Percentiles rank a stretch among this genome's conserved stretches.
Conservation (phyloP, 2,113 vertebrate genomes). For the Malurus melanocephalus region DNA sequence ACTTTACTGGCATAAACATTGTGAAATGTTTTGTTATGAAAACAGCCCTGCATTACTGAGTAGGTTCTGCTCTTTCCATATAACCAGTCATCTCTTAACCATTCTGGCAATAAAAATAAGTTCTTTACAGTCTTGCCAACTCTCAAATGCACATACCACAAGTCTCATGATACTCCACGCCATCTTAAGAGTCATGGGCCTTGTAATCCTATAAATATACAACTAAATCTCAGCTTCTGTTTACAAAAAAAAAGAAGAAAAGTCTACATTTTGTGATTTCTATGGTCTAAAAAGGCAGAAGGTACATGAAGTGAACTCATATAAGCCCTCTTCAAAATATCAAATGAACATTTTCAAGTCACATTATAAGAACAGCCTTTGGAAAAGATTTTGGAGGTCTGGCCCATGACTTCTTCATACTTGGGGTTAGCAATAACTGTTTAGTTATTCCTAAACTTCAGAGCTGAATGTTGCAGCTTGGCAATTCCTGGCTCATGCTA, state of each 20-base stretch:
- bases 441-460: background rate
- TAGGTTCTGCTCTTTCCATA: background rate
- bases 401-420: background rate
- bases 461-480: background rate
- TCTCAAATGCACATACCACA: slow-evolving; percentile 12
- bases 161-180: slow-evolving; percentile 15
- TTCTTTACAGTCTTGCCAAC: slow-evolving; percentile 24
- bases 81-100: background rate
- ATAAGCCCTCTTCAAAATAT: background rate
- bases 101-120: slow-evolving; percentile 8
- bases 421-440: background rate
- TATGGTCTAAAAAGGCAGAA: slow-evolving; percentile 31
- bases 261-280: background rate
- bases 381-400: background rate
- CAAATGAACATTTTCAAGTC: background rate
- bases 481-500: background rate
- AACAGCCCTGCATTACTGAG: background rate
- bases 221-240: slow-evolving; percentile 10
- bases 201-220: slow-evolving; percentile 18
- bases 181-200: slow-evolving; percentile 9
- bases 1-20: background rate
- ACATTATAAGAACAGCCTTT: background rate
- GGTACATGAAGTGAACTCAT: background rate
- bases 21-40: background rate
- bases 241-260: background rate